phyloP scores from a whole-genome alignment of 2,888 invertebrate genomes.

The Sesamia inferens region DNA sequence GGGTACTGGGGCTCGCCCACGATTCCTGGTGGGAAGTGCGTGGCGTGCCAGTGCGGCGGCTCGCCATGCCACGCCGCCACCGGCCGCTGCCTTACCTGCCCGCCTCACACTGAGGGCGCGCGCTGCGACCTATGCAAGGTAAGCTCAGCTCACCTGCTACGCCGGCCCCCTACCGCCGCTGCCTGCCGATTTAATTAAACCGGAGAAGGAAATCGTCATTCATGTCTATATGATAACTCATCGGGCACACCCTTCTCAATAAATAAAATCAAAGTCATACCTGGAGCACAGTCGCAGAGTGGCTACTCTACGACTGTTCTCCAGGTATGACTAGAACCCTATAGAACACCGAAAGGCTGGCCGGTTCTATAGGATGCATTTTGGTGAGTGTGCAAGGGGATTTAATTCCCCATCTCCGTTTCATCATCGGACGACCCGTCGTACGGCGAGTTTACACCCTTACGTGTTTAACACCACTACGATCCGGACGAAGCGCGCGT shows the following conservation, averaged over 20 bases:
- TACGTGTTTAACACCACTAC: too few relatives aligned
- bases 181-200: neutral
- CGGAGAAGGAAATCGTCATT: neutral
- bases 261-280: too few relatives aligned
- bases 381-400: too few relatives aligned
- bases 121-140: slow-evolving; percentile 91
- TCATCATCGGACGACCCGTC: too few relatives aligned
- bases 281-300: too few relatives aligned
- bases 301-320: too few relatives aligned
- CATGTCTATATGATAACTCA: neutral
- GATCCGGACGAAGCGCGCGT: too few relatives aligned
- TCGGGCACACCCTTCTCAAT: neutral
- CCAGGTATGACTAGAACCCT: too few relatives aligned
- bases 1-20: slow-evolving; percentile 96
- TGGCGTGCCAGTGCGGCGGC: slow-evolving; percentile 95
- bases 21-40: slow-evolving; percentile 92
- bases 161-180: neutral
- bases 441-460: too few relatives aligned
- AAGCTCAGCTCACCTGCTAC: neutral
- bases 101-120: slow-evolving; percentile 91
- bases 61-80: slow-evolving; percentile 95
- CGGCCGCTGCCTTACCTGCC: slow-evolving; percentile 96
- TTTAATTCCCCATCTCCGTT: too few relatives aligned
- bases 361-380: too few relatives aligned
- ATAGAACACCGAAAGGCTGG: too few relatives aligned